Conservation (phyloP, 1,140 invertebrate genomes). For the Nymphalis io region DNA sequence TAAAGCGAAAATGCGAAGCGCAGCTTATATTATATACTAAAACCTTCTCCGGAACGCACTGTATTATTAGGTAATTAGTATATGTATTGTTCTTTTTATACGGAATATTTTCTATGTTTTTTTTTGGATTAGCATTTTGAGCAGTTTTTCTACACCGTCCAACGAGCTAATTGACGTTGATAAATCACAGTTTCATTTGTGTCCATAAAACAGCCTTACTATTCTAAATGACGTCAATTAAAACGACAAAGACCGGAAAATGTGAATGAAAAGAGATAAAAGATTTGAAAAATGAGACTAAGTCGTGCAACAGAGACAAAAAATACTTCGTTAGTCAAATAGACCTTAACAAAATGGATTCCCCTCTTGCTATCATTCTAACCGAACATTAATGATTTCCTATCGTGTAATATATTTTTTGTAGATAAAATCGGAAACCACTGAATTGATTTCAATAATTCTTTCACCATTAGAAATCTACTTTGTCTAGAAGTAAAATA, state of each 20-base stretch:
- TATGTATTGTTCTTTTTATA: too few species aligned
- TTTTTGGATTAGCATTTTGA: background rate
- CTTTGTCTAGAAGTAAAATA: background rate
- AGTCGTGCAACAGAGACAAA: slow-evolving; percentile 37
- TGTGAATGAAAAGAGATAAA: slow-evolving; percentile 37
- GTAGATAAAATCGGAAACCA: background rate
- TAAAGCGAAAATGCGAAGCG: too few species aligned
- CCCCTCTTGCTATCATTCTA: background rate
- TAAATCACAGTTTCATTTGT: slow-evolving; percentile 15
- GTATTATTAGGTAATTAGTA: too few species aligned
- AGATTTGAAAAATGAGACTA: slow-evolving; percentile 40
- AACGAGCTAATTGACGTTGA: slow-evolving; percentile 28
- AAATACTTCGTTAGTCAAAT: slow-evolving; percentile 41
- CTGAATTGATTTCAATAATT: background rate
- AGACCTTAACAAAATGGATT: slow-evolving; percentile 1
- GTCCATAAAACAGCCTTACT: slow-evolving; percentile 15
- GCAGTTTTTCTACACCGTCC: background rate
- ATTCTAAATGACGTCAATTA: slow-evolving; percentile 33
- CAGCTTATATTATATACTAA: too few species aligned
- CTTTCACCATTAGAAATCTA: too few species aligned
- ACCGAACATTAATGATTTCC: background rate
- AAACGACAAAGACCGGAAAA: slow-evolving; percentile 38
- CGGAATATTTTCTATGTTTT: background rate
- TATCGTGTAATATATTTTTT: background rate
- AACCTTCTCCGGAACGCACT: too few species aligned